Evolutionary conservation across 2,113 vertebrate genomes (phyloP), one percentile per base, ranked within the genome.

Genomic region (Muntiacus reevesi): DNA sequence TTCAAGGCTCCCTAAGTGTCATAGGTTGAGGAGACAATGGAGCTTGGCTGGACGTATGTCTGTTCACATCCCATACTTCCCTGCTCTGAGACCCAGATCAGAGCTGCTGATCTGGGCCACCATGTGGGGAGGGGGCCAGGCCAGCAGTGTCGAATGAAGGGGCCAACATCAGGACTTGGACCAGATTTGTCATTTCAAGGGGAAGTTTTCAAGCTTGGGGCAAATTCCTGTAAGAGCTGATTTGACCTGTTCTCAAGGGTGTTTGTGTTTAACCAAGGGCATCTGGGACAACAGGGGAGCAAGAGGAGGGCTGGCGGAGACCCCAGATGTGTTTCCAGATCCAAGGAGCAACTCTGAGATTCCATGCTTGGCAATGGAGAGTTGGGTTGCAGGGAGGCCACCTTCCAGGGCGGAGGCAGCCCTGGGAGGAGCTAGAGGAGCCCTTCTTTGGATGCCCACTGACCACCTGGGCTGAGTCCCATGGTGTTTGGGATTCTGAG

Each of bases 21-120:
- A 47, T 87, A 17, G 47, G 28, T 12, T 60, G 11, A 17, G 55
- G 57, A 59, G 36, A 86, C 11, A 60, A 4, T 28, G 54, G 83
- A 47, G 57, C 40, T 33, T 9, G 28, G 57, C 57, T 62, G 40
- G 57, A 47, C 11, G 11, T 47, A 21, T 30, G 11, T 86, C 84
- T 62, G 52, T 85, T 15, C 36, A 28, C 43, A 8, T 85, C 9
- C 45, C 59, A 8, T 0, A 0, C 28, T 5, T 54, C 2, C 23
- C 40, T 60, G 43, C 17, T 87, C 57, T 23, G 59, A 87, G 45
- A 45, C 28, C 11, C 6, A 21, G 57, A 62, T 62, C 55, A 40
- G 67, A 71, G n/a, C 19, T 71, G n/a, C 67, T 40, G 67, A 40
- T 71, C 19, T 40, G n/a, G 54, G 83, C 9, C 40, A 19, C 15